Evolutionary conservation across 2,888 invertebrate species (phyloP).

Genomic region (Hypomecis atomaria): DNA sequence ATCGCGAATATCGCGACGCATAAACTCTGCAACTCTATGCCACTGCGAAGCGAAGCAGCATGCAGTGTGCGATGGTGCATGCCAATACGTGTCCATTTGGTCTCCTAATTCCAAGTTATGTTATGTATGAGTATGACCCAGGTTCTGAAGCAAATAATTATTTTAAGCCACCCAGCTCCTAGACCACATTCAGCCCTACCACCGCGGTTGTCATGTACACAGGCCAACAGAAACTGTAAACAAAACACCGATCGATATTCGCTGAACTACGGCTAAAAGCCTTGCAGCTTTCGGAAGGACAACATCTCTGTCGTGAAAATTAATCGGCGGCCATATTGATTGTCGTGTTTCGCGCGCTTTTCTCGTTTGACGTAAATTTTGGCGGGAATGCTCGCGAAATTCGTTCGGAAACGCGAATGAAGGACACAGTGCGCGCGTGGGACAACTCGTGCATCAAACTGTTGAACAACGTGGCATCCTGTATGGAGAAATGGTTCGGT

Average conservation of each 20-base stretch:
- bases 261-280: conserved; percentile 67
- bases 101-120: too few species aligned
- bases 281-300: conserved; percentile 61
- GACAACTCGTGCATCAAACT: conserved; percentile 67
- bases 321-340: conserved; percentile 29
- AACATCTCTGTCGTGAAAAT: conserved; percentile 36
- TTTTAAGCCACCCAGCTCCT: conserved; percentile 42
- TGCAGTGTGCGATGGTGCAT: too few species aligned
- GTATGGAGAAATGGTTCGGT: conserved; percentile 97
- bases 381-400: conserved; percentile 66
- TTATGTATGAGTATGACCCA: too few species aligned
- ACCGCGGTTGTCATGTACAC: conserved; percentile 83
- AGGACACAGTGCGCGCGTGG: conserved; percentile 56
- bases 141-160: too few species aligned
- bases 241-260: conserved; percentile 79
- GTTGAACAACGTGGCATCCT: conserved; percentile 82
- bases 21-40: too few species aligned
- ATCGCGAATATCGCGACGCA: too few species aligned
- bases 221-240: conserved; percentile 79
- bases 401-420: conserved; percentile 72
- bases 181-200: conserved; percentile 64
- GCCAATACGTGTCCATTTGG: too few species aligned
- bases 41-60: too few species aligned
- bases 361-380: conserved; percentile 53
- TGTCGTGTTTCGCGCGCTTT: conserved; percentile 41